Conservation (phyloP, 2,797 vertebrate genomes). For the Manis crassicaudata region DNA sequence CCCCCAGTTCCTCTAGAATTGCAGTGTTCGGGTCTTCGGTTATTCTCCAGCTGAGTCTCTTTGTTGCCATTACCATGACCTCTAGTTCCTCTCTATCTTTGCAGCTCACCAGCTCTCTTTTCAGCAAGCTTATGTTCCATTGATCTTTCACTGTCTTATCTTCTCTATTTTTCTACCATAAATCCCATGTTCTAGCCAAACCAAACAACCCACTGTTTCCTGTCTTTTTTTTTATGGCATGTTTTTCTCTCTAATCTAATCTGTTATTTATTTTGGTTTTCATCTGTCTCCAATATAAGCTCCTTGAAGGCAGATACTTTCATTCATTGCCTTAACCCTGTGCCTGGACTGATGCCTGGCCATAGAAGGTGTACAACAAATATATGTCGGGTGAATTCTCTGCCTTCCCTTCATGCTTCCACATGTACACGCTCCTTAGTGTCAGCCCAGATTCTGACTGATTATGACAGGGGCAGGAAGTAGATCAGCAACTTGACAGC, state of each 20-base stretch:
- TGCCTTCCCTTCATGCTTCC: neutral
- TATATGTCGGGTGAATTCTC: neutral
- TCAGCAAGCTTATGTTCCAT: neutral
- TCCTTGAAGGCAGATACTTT: slow-evolving; percentile 23
- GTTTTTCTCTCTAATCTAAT: neutral
- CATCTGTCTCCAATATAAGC: neutral
- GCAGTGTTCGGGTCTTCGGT: neutral
- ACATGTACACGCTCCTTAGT: neutral
- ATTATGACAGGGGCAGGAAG: neutral
- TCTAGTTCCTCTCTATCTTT: neutral
- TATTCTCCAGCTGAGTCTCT: neutral
- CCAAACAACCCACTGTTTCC: neutral
- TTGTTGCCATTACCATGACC: neutral
- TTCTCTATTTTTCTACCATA: neutral
- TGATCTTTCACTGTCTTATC: neutral
- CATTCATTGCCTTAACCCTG: neutral
- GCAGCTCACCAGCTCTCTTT: neutral
- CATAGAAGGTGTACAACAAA: neutral
- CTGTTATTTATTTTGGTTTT: neutral
- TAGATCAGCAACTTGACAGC: neutral
- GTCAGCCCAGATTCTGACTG: neutral
- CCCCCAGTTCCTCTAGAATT: neutral
- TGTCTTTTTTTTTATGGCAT: neutral
- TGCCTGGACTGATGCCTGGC: neutral
- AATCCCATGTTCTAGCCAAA: neutral